A percentile compares a stretch with the other conserved stretches of the same genome.
phyloP scores from a whole-genome alignment of 1,140 invertebrate genomes.

The Thalassaphorura encarpata region DNA sequence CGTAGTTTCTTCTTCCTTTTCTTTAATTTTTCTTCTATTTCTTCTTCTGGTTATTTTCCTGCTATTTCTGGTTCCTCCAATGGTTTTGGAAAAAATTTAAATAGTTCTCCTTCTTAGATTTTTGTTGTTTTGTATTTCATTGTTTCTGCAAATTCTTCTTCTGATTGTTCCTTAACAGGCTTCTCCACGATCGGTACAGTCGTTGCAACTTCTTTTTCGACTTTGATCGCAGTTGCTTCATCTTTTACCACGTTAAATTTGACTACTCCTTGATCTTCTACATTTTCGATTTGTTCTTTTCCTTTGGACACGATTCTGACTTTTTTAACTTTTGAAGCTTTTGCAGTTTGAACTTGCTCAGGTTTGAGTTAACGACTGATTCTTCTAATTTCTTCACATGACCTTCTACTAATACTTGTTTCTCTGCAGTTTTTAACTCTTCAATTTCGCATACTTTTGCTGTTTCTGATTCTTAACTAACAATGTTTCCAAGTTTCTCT shows the following conservation, averaged over 20 bases:
- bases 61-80: not conserved
- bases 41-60: not conserved
- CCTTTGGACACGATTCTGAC: too few species aligned
- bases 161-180: not conserved
- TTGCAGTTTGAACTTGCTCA: not conserved
- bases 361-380: not conserved
- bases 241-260: not conserved
- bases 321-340: not conserved
- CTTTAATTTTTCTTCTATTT: not conserved
- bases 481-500: not conserved
- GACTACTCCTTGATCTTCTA: not conserved
- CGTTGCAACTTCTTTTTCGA: not conserved
- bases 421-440: conserved; percentile 1
- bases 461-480: not conserved
- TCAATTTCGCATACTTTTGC: not conserved
- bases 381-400: conserved; percentile 1
- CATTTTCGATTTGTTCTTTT: too few species aligned
- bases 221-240: not conserved
- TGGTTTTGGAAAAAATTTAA: not conserved
- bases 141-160: not conserved
- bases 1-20: not conserved
- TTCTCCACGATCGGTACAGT: not conserved
- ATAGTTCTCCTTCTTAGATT: not conserved
- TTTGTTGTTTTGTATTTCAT: not conserved
- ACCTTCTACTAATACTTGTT: not conserved